Evolutionary conservation across 2,113 vertebrate species (phyloP), one percentile per base, ranked within the genome.

Genomic region (Pseudorectes ferrugineus): DNA sequence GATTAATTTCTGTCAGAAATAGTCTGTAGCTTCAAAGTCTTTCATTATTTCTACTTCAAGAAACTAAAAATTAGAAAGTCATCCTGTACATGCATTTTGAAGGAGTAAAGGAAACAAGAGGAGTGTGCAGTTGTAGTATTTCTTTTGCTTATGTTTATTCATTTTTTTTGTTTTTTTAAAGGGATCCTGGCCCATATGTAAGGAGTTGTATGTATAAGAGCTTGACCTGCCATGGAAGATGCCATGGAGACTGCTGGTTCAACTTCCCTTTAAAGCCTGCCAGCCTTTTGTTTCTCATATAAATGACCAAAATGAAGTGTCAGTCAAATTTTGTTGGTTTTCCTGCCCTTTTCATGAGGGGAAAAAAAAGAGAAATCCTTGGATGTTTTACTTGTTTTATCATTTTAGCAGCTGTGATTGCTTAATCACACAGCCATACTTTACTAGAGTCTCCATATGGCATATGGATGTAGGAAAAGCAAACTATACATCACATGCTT

Each of bases 331-430:
- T 68, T 61, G 8, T 73, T 89, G n/a, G 7, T 52, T 88, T 85
- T 42, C n/a, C 52, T 3, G 1, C 43, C 42, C 26, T 90, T 92
- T 93, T 79, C 35, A 58, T 70, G 54, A 92, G 23, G 28, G 2
- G 36, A 49, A 29, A 19, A 40, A 75, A 77, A 49, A 45, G n/a
- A 87, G 0, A 88, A 85, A 79, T 54, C 29, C 49, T 94, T 79
- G 67, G 49, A 92, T 92, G 42, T 95, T 96, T 95, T 83, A 49
- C 82, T 93, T 76, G 28, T 14, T 92, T 94, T 92, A 85, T 83
- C 79, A 58, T 35, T 92, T 88, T 62, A 85, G 75, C 92, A 94
- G 67, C 82, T 94, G 88, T 63, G 75, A 58, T 90, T 93, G 67
- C 71, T 92, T 94, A 85, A 94, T 92, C 71, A 94, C 54, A 88